phyloP scores from a whole-genome alignment of 2,888 invertebrate genomes.

The Vanessa cardui region DNA sequence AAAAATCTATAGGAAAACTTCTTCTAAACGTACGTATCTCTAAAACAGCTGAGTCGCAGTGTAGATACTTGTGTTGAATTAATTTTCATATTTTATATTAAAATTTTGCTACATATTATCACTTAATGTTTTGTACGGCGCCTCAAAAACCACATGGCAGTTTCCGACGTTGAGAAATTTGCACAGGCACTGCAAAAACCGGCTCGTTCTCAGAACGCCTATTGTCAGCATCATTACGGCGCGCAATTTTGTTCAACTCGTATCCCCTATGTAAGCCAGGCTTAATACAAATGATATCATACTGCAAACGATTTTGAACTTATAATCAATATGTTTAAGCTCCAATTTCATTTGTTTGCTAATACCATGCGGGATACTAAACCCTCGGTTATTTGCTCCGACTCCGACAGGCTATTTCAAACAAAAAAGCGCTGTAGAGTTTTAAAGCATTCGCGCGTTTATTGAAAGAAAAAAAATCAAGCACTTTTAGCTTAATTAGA shows the following conservation, averaged over 20 bases:
- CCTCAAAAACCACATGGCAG: constrained; percentile 60
- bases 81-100: constrained; percentile 1
- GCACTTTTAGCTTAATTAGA: constrained; percentile 55
- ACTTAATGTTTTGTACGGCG: constrained; percentile 49
- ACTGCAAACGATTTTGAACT: constrained; percentile 41
- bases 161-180: constrained; percentile 64
- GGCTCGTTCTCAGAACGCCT: constrained; percentile 72
- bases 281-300: constrained; percentile 58
- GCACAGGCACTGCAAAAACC: constrained; percentile 73
- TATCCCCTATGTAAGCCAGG: constrained; percentile 77
- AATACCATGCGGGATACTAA: constrained; percentile 56
- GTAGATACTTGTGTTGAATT: not conserved
- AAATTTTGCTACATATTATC: constrained; percentile 25
- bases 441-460: constrained; percentile 41
- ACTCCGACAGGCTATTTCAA: constrained; percentile 56
- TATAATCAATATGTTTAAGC: constrained; percentile 11
- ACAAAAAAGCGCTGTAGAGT: constrained; percentile 56
- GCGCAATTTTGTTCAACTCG: constrained; percentile 75
- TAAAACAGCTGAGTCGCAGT: not conserved
- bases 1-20: not conserved
- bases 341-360: constrained; percentile 40
- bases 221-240: constrained; percentile 74
- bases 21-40: not conserved
- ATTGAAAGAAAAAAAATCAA: constrained; percentile 42
- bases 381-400: constrained; percentile 73